Evolutionary conservation across 2,113 vertebrate genomes (phyloP), one percentile per base, ranked within the genome.

Genomic region (Lucifuga dentata): DNA sequence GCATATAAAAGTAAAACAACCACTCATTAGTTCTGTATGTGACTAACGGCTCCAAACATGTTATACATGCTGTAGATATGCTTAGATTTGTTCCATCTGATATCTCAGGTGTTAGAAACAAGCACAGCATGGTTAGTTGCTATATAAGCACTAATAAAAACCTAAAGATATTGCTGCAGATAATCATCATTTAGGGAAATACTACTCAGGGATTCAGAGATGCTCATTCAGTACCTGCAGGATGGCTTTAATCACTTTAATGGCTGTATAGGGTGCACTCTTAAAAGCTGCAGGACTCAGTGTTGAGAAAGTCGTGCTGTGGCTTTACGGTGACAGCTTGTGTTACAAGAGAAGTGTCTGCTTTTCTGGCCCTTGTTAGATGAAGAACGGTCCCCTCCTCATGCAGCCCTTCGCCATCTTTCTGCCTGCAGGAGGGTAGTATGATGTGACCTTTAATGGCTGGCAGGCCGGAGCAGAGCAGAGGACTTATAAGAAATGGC

Each of bases 391-490:
- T 39, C 57, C 41, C 26, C 40, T 86, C 61, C 52, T 75, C 43
- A 13, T 51, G 19, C 62, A 80, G 73, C 46, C 53, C 56, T 74
- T 77, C 80, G 73, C 51, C 69, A 73, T 88, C 67, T 84, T 69
- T 86, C 74, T 81, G 78, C 85, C 78, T 76, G 67, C 67, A 61
- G 61, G 72, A 85, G 79, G 80, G 76, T 56, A 44, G 76, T 85
- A 55, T 78, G 87, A 80, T 52, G 70, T 91, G 88, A 90, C 87
- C 84, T 91, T 90, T 90, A 80, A 80, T 86, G 75, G 78, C 76
- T 80, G 81, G 66, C 75, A 69, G 74, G 50, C 75, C 65, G 84
- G 81, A 76, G 73, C 50, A 67, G 74, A 68, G 59, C 67, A 70
- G 73, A 80, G 71, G 76, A 90, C 79, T 87, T 88, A 91, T 81